phyloP scores from a whole-genome alignment of 2,888 invertebrate species.

The Troilus luridus region DNA sequence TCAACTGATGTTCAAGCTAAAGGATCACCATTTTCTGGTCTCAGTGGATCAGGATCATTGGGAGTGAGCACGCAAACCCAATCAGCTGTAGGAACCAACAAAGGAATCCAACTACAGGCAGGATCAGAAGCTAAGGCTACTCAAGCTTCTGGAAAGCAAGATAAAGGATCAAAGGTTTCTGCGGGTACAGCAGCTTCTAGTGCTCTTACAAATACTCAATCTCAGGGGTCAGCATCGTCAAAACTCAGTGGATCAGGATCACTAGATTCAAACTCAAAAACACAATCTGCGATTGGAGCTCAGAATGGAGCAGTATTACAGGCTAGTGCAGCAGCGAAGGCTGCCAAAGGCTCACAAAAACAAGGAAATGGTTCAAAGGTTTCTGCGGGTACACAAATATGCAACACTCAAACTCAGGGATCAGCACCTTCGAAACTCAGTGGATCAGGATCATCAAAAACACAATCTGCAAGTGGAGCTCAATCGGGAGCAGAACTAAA shows the following conservation, averaged over 20 bases:
- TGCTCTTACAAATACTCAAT: neutral
- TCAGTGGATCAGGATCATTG: neutral
- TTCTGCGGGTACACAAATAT: neutral
- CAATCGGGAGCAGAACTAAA: neutral
- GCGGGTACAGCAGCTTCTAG: neutral
- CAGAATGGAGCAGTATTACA: neutral
- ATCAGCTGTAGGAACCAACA: neutral
- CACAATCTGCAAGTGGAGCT: neutral
- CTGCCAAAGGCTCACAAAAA: neutral
- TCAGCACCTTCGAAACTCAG: neutral
- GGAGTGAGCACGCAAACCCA: neutral
- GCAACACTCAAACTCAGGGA: neutral
- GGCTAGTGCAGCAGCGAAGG: neutral
- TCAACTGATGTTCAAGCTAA: neutral
- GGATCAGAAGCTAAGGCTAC: neutral
- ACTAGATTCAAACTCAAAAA: neutral
- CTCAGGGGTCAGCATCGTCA: neutral
- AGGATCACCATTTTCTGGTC: neutral
- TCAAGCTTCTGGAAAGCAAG: neutral
- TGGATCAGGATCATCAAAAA: neutral
- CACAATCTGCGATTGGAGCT: neutral
- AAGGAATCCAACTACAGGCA: no score
- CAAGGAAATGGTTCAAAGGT: neutral
- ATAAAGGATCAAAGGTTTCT: neutral
- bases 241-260: neutral